phyloP scores from a whole-genome alignment of 2,113 vertebrate genomes.

The Megalops atlanticus region DNA sequence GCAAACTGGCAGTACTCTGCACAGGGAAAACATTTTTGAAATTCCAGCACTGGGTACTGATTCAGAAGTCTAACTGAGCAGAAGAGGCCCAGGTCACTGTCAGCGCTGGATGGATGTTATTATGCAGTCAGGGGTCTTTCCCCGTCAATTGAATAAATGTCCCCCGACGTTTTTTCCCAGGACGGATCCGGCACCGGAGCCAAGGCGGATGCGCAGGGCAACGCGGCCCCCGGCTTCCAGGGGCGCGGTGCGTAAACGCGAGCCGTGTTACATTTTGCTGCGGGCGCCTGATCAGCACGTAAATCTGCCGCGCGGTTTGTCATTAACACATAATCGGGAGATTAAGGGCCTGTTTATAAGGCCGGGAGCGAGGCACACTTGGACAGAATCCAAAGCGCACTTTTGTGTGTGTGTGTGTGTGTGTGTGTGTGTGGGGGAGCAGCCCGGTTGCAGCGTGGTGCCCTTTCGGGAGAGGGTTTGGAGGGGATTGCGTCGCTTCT shows the following conservation, averaged over 20 bases:
- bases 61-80: no score
- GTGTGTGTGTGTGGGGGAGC: background rate
- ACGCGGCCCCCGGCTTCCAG: background rate
- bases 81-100: no score
- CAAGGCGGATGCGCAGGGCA: no score
- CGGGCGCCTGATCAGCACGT: background rate
- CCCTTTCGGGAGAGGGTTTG: background rate
- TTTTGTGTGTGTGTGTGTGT: background rate
- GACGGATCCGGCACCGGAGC: background rate
- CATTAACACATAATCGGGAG: background rate
- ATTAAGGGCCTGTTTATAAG: conserved; percentile 4
- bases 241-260: background rate
- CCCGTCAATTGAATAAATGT: background rate
- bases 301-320: background rate
- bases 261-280: background rate
- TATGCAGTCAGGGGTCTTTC: background rate
- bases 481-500: background rate
- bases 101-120: background rate
- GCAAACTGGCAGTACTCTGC: background rate
- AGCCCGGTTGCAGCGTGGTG: background rate
- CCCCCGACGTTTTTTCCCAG: background rate
- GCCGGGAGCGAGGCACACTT: background rate
- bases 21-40: background rate
- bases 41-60: no score
- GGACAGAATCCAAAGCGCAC: background rate